phyloP scores from a whole-genome alignment of 2,888 invertebrate species.

The Gasteruption jaculator region DNA sequence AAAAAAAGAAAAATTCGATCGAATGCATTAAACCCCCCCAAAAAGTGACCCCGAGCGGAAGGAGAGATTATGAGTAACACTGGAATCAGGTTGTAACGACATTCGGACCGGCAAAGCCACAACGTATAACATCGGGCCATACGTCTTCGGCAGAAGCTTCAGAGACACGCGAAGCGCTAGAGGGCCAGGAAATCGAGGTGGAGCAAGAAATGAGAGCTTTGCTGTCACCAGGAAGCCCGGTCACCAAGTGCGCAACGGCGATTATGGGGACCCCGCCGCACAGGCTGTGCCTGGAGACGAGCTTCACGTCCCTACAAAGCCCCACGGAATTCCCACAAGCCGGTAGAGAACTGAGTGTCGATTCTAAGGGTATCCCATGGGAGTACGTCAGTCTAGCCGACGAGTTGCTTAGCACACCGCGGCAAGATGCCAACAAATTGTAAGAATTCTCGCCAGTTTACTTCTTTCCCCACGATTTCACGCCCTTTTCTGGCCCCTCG shows the following conservation, averaged over 20 bases:
- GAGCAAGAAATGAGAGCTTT: slow-evolving; percentile 48
- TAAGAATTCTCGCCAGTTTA: slow-evolving; percentile 31
- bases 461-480: too few relatives aligned
- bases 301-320: slow-evolving; percentile 67
- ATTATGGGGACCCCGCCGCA: slow-evolving; percentile 38
- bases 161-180: slow-evolving; percentile 34
- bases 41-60: not conserved
- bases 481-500: too few relatives aligned
- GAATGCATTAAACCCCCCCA: too few relatives aligned
- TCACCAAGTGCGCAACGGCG: slow-evolving; percentile 18
- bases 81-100: slow-evolving; percentile 67
- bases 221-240: slow-evolving; percentile 56
- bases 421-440: slow-evolving; percentile 40
- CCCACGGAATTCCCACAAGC: slow-evolving; percentile 49
- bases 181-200: slow-evolving; percentile 36
- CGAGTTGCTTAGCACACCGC: slow-evolving; percentile 42
- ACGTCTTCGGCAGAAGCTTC: slow-evolving; percentile 40
- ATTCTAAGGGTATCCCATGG: slow-evolving; percentile 51
- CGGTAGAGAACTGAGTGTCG: slow-evolving; percentile 45
- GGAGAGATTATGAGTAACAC: not conserved
- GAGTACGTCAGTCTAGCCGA: slow-evolving; percentile 52
- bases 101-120: slow-evolving; percentile 76
- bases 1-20: not conserved
- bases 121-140: slow-evolving; percentile 53
- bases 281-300: slow-evolving; percentile 68